Conservation (phyloP, 2,797 vertebrate species). For the Oryzias sinensis region DNA sequence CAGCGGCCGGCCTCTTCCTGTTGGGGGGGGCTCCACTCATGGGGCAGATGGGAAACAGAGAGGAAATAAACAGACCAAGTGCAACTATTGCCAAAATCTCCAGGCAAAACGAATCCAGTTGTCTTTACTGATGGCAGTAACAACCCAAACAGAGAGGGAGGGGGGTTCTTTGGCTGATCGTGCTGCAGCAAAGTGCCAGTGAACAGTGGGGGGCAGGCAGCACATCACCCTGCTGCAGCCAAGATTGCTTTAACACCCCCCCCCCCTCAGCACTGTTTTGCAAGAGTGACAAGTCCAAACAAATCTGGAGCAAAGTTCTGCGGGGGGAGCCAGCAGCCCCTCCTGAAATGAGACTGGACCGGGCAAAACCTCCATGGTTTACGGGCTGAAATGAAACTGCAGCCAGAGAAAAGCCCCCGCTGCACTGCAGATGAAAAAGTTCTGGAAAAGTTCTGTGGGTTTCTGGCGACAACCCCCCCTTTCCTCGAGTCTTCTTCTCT, state of each 20-base stretch:
- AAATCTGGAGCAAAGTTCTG: constrained; percentile 18
- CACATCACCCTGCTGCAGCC: constrained; percentile 26
- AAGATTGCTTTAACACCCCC: constrained; percentile 22
- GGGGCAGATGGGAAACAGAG: too few relatives aligned
- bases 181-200: constrained; percentile 35
- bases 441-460: constrained; percentile 55
- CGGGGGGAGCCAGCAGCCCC: constrained; percentile 13
- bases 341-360: background rate
- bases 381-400: constrained; percentile 7
- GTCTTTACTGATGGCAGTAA: constrained; percentile 25
- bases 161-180: constrained; percentile 42
- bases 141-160: constrained; percentile 34
- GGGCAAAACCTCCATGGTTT: background rate
- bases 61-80: constrained; percentile 3
- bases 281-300: constrained; percentile 22
- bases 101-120: constrained; percentile 12
- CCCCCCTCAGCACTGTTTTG: constrained; percentile 32
- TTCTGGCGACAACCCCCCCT: constrained; percentile 59
- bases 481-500: constrained; percentile 60
- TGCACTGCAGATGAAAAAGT: constrained; percentile 11
- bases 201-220: constrained; percentile 30
- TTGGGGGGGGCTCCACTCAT: too few relatives aligned
- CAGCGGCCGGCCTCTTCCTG: constrained; percentile 45
- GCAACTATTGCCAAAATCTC: constrained; percentile 14
- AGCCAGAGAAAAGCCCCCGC: constrained; percentile 1